Conservation (phyloP, 2,113 vertebrate genomes). For the Bos indicus region DNA sequence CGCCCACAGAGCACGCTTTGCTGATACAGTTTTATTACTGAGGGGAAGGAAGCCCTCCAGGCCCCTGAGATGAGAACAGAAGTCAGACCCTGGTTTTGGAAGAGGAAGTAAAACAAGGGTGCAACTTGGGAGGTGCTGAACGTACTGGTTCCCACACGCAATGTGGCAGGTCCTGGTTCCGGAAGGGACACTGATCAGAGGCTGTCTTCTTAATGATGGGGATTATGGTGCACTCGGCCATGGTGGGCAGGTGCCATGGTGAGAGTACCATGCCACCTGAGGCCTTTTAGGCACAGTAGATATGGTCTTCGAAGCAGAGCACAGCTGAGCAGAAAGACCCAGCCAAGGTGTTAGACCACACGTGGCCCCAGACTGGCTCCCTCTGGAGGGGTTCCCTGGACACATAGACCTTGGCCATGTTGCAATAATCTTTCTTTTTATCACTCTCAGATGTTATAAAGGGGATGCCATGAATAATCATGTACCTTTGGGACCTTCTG, state of each 20-base stretch:
- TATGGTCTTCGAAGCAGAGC: neutral
- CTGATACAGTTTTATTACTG: neutral
- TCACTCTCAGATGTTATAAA: neutral
- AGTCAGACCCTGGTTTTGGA: neutral
- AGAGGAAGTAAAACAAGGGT: neutral
- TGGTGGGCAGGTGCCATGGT: neutral
- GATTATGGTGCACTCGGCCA: neutral
- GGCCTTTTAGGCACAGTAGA: neutral
- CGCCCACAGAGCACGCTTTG: neutral
- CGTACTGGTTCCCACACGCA: rapidly evolving
- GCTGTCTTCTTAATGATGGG: neutral
- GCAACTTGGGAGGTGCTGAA: neutral
- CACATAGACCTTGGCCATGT: neutral
- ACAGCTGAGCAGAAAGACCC: neutral
- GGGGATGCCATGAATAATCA: neutral
- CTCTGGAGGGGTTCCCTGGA: neutral
- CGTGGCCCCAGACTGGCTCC: rapidly evolving
- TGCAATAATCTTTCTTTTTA: neutral
- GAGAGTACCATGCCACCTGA: rapidly evolving
- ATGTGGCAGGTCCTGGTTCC: neutral
- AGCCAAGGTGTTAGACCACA: neutral
- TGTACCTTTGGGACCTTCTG: neutral
- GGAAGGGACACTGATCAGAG: neutral
- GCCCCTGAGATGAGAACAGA: neutral
- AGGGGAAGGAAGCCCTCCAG: neutral